Percentiles rank a stretch among this genome's conserved stretches.
phyloP scores from a whole-genome alignment of 2,113 vertebrate species.

The Pachycephala philippinensis region DNA sequence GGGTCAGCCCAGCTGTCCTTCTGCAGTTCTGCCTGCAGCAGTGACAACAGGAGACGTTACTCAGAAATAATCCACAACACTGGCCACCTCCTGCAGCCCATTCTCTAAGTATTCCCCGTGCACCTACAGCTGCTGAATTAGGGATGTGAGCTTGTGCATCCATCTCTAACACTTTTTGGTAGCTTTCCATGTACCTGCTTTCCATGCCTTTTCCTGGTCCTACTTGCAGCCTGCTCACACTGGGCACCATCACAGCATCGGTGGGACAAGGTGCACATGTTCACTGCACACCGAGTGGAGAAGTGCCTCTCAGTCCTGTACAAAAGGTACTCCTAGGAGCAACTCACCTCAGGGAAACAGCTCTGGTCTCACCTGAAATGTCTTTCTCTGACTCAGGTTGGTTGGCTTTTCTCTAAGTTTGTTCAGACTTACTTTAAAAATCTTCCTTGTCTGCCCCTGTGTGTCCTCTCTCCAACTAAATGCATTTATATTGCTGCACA shows the following conservation, averaged over 20 bases:
- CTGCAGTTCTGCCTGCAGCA: neutral
- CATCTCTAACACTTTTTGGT: neutral
- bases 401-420: neutral
- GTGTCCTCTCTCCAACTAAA: neutral
- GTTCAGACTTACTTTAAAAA: neutral
- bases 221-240: neutral
- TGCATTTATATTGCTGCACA: neutral
- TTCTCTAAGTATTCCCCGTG: neutral
- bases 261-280: neutral
- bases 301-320: neutral
- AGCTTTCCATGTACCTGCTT: neutral
- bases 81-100: neutral
- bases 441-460: neutral
- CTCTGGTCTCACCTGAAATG: neutral
- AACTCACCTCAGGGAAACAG: neutral
- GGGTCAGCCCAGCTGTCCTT: neutral
- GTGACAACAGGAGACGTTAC: neutral
- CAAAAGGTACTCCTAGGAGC: neutral
- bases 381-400: neutral
- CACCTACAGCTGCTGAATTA: neutral
- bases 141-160: neutral
- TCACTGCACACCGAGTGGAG: neutral
- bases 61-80: neutral
- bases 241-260: accelerated
- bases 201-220: neutral